Conservation (phyloP, 92 coral and sea anemone genomes). For the Zoanthus gigantus region DNA sequence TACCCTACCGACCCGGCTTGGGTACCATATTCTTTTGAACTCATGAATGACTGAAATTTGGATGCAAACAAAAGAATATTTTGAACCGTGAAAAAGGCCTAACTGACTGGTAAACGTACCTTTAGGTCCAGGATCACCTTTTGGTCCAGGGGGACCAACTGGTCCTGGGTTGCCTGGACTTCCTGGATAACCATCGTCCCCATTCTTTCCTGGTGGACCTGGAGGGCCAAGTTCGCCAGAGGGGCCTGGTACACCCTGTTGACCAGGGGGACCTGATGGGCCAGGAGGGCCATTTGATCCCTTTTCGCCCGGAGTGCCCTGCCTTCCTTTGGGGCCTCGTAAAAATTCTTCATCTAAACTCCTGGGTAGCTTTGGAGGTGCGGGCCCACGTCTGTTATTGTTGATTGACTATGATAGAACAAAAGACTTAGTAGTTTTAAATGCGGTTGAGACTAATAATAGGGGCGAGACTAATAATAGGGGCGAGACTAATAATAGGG, state of each 20-base stretch:
- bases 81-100: too few relatives aligned
- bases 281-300: conserved; percentile 44
- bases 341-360: neutral
- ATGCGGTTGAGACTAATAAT: too few relatives aligned
- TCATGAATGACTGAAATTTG: too few relatives aligned
- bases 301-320: conserved; percentile 36
- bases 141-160: conserved; percentile 43
- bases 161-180: conserved; percentile 40
- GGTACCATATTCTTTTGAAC: too few relatives aligned
- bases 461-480: too few relatives aligned
- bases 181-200: conserved; percentile 19
- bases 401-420: neutral
- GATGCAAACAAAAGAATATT: too few relatives aligned
- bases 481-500: too few relatives aligned
- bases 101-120: conserved; percentile 2
- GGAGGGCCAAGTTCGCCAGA: conserved; percentile 54
- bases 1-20: too few relatives aligned
- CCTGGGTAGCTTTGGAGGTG: conserved; percentile 21
- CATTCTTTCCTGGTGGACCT: conserved; percentile 61
- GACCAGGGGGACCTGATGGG: conserved; percentile 55
- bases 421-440: neutral
- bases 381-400: neutral
- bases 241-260: conserved; percentile 59
- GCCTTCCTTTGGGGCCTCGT: conserved; percentile 42
- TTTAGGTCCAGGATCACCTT: conserved; percentile 31